These are phyloP conservation scores for Pelagia noctiluca DNA, from an alignment of 30 jellyfish, hydroid and myxozoan species.

Conservation along the genomic window DNA sequence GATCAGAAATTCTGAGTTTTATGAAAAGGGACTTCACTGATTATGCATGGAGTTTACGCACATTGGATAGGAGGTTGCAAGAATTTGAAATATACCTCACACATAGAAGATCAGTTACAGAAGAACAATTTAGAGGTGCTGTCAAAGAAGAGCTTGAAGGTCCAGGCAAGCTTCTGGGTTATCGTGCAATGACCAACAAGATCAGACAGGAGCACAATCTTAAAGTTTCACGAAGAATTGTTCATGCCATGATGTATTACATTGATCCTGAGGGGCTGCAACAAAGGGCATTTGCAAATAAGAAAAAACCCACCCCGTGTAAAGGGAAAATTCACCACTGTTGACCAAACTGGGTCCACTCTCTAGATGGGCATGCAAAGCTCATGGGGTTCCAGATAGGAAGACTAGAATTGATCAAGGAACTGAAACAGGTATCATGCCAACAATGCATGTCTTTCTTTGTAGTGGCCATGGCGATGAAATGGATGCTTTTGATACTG, in stretches of 20 bases:
- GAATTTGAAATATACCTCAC: no score
- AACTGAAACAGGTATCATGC: no score
- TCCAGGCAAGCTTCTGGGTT: no score
- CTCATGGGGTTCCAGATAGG: slow-evolving; percentile 31
- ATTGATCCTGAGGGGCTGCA: slow-evolving; percentile 15
- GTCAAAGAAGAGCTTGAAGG: no score
- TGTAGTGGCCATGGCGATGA: slow-evolving; percentile 11
- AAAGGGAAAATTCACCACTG: slow-evolving; percentile 9
- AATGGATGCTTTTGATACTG: slow-evolving; percentile 1
- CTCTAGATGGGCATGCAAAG: no score
- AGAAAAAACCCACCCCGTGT: slow-evolving; percentile 11
- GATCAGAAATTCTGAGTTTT: slow-evolving; percentile 60
- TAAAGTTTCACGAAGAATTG: slow-evolving; percentile 8
- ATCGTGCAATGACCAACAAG: slow-evolving; percentile 56
- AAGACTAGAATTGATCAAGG: slow-evolving; percentile 9
- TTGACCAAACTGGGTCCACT: slow-evolving; percentile 32
- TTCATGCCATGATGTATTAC: slow-evolving; percentile 31
- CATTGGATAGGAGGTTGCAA: no score
- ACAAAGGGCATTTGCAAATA: background rate
- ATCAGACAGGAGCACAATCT: no score
- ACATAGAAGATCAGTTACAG: slow-evolving; percentile 11
- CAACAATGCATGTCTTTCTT: no score
- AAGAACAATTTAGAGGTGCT: no score
- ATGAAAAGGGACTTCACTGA: slow-evolving; percentile 31
- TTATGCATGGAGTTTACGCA: slow-evolving; percentile 61